A percentile compares a stretch with the other conserved stretches of the same genome.
phyloP scores from a whole-genome alignment of 2,797 vertebrate genomes.

The Microctenopoma lineatum region DNA sequence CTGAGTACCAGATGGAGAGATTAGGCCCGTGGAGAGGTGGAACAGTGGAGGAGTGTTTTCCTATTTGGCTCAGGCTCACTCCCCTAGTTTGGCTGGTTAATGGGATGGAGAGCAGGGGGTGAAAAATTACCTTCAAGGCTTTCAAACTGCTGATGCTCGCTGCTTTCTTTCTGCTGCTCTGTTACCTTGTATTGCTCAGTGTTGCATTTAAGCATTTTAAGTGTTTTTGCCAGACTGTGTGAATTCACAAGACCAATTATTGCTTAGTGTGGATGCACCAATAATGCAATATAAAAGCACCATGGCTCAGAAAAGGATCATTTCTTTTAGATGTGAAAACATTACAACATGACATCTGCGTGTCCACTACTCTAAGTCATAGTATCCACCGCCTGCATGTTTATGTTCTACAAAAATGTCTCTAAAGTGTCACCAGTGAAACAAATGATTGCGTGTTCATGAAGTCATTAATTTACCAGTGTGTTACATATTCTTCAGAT shows the following conservation, averaged over 20 bases:
- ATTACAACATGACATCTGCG: no score
- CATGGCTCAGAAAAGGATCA: neutral
- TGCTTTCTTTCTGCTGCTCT: constrained; percentile 59
- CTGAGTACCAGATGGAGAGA: constrained; percentile 84
- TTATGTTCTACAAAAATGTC: no score
- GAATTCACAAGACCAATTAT: neutral
- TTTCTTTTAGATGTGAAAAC: no score
- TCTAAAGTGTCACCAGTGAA: neutral
- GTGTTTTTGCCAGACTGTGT: neutral
- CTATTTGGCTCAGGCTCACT: constrained; percentile 75
- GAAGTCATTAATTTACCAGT: neutral
- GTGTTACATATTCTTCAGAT: neutral
- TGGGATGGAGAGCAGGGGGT: constrained; percentile 56
- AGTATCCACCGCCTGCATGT: no score
- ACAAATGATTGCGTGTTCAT: neutral
- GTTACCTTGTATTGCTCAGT: constrained; percentile 41
- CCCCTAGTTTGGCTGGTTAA: constrained; percentile 68
- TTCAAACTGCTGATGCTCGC: constrained; percentile 72
- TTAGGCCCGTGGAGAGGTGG: constrained; percentile 71
- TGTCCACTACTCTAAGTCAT: no score
- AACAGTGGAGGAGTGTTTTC: constrained; percentile 74
- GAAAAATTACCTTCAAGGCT: constrained; percentile 57
- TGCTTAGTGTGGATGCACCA: neutral
- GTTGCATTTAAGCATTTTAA: constrained; percentile 31
- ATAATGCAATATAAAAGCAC: neutral